These are phyloP conservation scores for Spea bombifrons DNA, from an alignment of 2,113 vertebrate species.

Conservation along the genomic window DNA sequence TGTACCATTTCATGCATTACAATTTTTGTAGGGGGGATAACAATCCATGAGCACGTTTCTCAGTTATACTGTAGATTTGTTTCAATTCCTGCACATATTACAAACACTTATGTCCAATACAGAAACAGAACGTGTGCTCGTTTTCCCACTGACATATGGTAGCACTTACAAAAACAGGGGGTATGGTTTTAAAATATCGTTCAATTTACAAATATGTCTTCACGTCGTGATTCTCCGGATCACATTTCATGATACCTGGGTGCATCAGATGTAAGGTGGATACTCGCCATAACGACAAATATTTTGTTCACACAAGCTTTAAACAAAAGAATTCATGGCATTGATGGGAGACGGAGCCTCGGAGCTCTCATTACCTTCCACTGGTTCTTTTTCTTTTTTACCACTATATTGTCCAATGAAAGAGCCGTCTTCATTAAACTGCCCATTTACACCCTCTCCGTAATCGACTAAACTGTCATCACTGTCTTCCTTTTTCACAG, in stretches of 20 bases:
- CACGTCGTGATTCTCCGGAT: slow-evolving; percentile 46
- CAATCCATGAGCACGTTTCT: slow-evolving; percentile 45
- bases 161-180: slow-evolving; percentile 46
- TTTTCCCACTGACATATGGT: slow-evolving; percentile 49
- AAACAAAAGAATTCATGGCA: slow-evolving; percentile 97
- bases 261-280: slow-evolving; percentile 55
- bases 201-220: slow-evolving; percentile 46
- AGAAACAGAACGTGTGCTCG: slow-evolving; percentile 49
- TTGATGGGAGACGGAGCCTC: slow-evolving; percentile 93
- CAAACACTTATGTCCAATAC: slow-evolving; percentile 50
- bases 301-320: slow-evolving; percentile 48
- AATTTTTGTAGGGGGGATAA: slow-evolving; percentile 58
- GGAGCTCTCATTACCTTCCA: slow-evolving; percentile 90
- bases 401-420: slow-evolving; percentile 98
- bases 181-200: slow-evolving; percentile 13
- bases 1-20: slow-evolving; percentile 73
- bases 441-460: slow-evolving; percentile 93
- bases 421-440: slow-evolving; percentile 98
- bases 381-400: slow-evolving; percentile 88
- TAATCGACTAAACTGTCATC: slow-evolving; percentile 99
- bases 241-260: slow-evolving; percentile 15
- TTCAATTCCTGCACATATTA: slow-evolving; percentile 59
- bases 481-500: slow-evolving; percentile 94
- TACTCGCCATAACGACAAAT: no score
- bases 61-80: slow-evolving; percentile 46